Percentiles rank a stretch among this genome's conserved stretches.
Conservation (phyloP, 1,140 invertebrate genomes). For the Epicauta chinensis region DNA sequence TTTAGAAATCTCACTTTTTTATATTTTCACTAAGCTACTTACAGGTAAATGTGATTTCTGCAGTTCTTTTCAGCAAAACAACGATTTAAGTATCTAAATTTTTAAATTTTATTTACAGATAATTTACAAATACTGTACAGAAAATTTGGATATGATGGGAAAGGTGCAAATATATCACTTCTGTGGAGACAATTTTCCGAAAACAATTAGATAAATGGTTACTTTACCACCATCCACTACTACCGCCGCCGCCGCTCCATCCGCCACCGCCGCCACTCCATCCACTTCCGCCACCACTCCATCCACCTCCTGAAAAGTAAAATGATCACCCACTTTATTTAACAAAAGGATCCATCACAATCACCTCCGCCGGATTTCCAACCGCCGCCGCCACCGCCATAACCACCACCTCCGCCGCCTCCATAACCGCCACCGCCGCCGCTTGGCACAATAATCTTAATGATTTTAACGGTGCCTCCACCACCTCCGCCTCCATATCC, state of each 20-base stretch:
- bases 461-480: not conserved
- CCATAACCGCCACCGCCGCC: slow-evolving; percentile 23
- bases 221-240: slow-evolving; percentile 9
- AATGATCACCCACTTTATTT: not conserved
- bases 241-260: not conserved
- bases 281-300: not conserved
- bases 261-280: too few relatives aligned
- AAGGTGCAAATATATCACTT: slow-evolving; percentile 2
- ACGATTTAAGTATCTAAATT: not conserved
- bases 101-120: slow-evolving; percentile 10
- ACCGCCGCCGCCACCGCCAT: slow-evolving; percentile 1
- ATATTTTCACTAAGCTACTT: too few relatives aligned
- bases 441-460: not conserved
- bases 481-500: slow-evolving; percentile 10
- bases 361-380: slow-evolving; percentile 19
- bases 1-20: too few relatives aligned
- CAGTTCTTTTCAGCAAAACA: not conserved
- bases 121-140: slow-evolving; percentile 5
- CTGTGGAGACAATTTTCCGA: not conserved
- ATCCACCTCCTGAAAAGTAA: not conserved
- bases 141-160: slow-evolving; percentile 2
- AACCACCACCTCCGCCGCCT: slow-evolving; percentile 20
- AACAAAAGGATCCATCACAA: slow-evolving; percentile 4
- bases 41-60: too few relatives aligned
- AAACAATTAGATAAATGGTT: not conserved